Percentiles rank a stretch among this genome's conserved stretches.
phyloP scores from a whole-genome alignment of 2,797 vertebrate genomes.

The Lithobates sylvaticus region DNA sequence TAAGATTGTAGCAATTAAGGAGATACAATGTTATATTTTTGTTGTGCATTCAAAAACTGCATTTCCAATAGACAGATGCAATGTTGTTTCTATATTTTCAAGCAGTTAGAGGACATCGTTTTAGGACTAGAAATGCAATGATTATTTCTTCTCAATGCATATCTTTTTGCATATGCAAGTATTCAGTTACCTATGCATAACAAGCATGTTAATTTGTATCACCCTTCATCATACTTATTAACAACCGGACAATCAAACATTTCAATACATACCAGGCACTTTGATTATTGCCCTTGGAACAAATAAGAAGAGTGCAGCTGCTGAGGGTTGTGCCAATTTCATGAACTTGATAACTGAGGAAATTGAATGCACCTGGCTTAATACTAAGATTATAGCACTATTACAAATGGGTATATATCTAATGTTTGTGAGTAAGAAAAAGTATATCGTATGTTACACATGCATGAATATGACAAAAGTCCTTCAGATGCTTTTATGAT shows the following conservation, averaged over 20 bases:
- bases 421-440: not conserved
- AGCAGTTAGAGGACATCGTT: conserved; percentile 35
- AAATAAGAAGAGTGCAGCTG: conserved; percentile 36
- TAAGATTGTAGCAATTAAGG: conserved; percentile 28
- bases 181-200: conserved; percentile 34
- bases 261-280: conserved; percentile 39
- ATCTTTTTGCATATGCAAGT: conserved; percentile 24
- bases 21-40: conserved; percentile 54
- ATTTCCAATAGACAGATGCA: conserved; percentile 68
- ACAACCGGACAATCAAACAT: conserved; percentile 42
- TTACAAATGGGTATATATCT: conserved; percentile 8
- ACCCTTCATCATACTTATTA: conserved; percentile 21
- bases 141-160: not conserved
- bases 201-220: conserved; percentile 55
- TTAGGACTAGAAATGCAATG: conserved; percentile 26
- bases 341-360: conserved; percentile 50
- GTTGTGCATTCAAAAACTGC: conserved; percentile 66
- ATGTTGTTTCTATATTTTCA: conserved; percentile 57
- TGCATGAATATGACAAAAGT: not conserved
- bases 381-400: conserved; percentile 12
- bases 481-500: not conserved
- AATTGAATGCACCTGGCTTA: conserved; percentile 56
- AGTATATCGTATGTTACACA: not conserved
- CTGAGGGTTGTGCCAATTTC: conserved; percentile 35
- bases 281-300: conserved; percentile 49